Evolutionary conservation across 2,797 vertebrate species (phyloP), one percentile per base, ranked within the genome.

Genomic region (Poecilia gillii): DNA sequence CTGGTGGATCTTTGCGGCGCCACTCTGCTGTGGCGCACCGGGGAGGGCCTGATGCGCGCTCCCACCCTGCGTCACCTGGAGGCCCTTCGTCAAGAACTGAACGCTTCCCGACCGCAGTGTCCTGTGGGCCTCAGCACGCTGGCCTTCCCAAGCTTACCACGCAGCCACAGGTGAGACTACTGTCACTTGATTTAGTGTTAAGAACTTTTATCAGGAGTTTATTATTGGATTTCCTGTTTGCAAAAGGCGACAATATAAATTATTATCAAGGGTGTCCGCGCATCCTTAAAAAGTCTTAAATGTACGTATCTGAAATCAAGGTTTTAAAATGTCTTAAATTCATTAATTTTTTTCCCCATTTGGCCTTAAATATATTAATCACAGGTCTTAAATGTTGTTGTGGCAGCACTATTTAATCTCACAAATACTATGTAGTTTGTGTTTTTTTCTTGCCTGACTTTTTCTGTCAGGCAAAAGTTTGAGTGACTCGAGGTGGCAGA

Each of bases 81-180:
- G 89, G 98, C 99, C 0, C 96, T 99, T 73, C 96, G 99, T 49
- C 98, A 99, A 93, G 99, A 99, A 90, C 97, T 99, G 41, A 99
- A 99, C 0, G 99, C 98, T 0, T 98, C 98, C 0, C 93, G 99
- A 78, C 99, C 99, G 14, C 99, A 99, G 92, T 99, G 99, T 90
- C 99, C 99, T 0, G 99, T 99, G 39, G 99, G 99, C 70, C 97
- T 99, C 84, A 99, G 98, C 94, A 99, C 99, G 6, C 93, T 99
- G 92, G 99, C 98, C 0, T 99, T 99, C 90, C 99, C 99, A 89
- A 99, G 98, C 88, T 96, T 99, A 94, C 98, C 95, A 74, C 95
- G 97, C 83, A 98, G 90, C 95, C 98, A 93, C 96, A 98, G 79
- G 97, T 95, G 20, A 70, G 85, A 20, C 33, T 8, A 7, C 2